A percentile compares a stretch with the other conserved stretches of the same genome.
phyloP scores from a whole-genome alignment of 2,888 invertebrate genomes.

The Spodoptera exigua region DNA sequence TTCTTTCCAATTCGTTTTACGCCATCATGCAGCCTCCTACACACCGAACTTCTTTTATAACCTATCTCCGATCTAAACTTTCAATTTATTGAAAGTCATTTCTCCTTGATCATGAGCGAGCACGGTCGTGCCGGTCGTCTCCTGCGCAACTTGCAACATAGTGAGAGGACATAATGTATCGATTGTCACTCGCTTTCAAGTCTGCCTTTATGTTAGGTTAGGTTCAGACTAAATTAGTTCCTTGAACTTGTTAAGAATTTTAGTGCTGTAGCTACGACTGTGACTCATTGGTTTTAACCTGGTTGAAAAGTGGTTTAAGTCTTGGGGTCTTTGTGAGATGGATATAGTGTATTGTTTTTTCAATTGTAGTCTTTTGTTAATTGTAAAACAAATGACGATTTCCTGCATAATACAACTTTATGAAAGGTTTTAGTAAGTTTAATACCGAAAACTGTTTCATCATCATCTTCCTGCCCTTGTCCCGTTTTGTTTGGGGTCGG shows the following conservation, averaged over 20 bases:
- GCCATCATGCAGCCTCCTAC: neutral
- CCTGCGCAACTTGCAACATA: slow-evolving; percentile 33
- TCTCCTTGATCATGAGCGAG: slow-evolving; percentile 53
- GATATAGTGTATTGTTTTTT: too few relatives aligned
- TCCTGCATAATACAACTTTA: too few relatives aligned
- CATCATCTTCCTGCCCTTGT: too few relatives aligned
- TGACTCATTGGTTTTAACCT: neutral
- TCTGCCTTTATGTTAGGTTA: slow-evolving; percentile 1
- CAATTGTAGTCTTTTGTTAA: too few relatives aligned
- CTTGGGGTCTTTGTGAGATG: too few relatives aligned
- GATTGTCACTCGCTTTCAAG: slow-evolving; percentile 38
- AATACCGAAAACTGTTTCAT: too few relatives aligned
- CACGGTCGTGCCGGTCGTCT: slow-evolving; percentile 27
- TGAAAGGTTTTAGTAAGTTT: too few relatives aligned
- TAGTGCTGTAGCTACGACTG: neutral
- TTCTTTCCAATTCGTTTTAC: neutral
- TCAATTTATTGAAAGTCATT: slow-evolving; percentile 55
- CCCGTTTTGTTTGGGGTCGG: too few relatives aligned
- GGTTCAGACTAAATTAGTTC: slow-evolving; percentile 3
- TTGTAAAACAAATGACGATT: too few relatives aligned
- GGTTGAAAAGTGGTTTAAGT: too few relatives aligned
- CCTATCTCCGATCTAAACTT: slow-evolving; percentile 21
- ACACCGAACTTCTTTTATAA: slow-evolving; percentile 21
- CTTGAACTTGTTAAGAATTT: slow-evolving; percentile 12
- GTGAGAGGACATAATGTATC: slow-evolving; percentile 48